Evolutionary conservation across 1,140 invertebrate species (phyloP).

Genomic region (Metopolophium dirhodum): DNA sequence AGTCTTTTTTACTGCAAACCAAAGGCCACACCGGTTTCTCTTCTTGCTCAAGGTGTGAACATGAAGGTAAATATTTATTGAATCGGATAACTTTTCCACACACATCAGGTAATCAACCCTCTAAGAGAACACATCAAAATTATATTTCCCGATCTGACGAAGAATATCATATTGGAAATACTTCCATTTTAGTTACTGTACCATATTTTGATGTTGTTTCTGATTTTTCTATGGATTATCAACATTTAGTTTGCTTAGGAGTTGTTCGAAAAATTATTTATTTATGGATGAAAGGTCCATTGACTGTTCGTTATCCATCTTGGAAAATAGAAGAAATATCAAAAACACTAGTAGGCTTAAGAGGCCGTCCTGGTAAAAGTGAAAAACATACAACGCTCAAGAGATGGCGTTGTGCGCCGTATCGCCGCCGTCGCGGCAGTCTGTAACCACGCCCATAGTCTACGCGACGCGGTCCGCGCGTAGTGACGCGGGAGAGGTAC

Average conservation of each 20-base stretch:
- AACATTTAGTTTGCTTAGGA: slow-evolving; percentile 62
- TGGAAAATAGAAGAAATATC: slow-evolving; percentile 17
- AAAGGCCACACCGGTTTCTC: slow-evolving; percentile 55
- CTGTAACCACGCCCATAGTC: too few species aligned
- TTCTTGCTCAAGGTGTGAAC: slow-evolving; percentile 53
- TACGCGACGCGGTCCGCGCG: too few species aligned
- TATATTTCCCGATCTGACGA: slow-evolving; percentile 58
- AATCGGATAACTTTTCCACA: slow-evolving; percentile 20
- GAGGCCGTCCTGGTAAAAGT: too few species aligned
- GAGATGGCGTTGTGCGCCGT: too few species aligned
- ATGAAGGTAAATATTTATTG: slow-evolving; percentile 35
- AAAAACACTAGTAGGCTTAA: too few species aligned
- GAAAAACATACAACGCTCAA: too few species aligned
- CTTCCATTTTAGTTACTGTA: slow-evolving; percentile 58
- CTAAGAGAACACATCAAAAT: slow-evolving; percentile 57
- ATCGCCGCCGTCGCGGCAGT: too few species aligned
- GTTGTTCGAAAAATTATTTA: slow-evolving; percentile 61
- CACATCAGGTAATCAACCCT: slow-evolving; percentile 27
- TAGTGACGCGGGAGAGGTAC: too few species aligned
- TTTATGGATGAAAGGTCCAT: slow-evolving; percentile 60
- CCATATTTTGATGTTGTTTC: slow-evolving; percentile 60
- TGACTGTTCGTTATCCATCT: background rate
- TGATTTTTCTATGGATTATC: slow-evolving; percentile 62
- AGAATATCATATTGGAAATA: slow-evolving; percentile 59
- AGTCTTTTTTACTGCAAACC: slow-evolving; percentile 50